A percentile compares a stretch with the other conserved stretches of the same genome.
phyloP scores from a whole-genome alignment of 23 tunicate genomes.

The Halocynthia aurantium region DNA sequence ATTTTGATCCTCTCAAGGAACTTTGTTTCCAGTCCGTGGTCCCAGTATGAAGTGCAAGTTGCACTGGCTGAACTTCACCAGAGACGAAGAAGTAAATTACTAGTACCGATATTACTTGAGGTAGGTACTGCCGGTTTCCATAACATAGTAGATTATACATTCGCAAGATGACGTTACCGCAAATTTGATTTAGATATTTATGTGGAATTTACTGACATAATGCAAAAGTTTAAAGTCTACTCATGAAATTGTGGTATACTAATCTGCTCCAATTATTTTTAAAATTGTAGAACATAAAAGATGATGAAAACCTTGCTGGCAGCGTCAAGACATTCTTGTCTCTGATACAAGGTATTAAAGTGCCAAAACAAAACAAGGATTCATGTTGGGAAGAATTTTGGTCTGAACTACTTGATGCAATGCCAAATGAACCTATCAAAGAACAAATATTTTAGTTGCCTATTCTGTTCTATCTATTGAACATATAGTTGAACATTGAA shows the following conservation, averaged over 20 bases:
- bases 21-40: conserved; percentile 74
- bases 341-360: conserved; percentile 44
- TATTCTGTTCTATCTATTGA: too few species aligned
- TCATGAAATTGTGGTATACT: too few species aligned
- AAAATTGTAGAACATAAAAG: conserved; percentile 26
- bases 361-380: conserved; percentile 16
- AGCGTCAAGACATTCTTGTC: conserved; percentile 78
- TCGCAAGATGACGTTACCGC: not conserved
- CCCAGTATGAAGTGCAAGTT: conserved; percentile 87
- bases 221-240: too few species aligned
- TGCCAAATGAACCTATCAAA: conserved; percentile 25
- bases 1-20: conserved; percentile 66
- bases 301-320: conserved; percentile 46
- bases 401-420: conserved; percentile 40
- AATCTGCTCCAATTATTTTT: too few species aligned
- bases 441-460: not conserved
- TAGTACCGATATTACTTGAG: conserved; percentile 76
- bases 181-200: not conserved
- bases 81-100: conserved; percentile 61
- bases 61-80: conserved; percentile 79
- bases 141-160: not conserved
- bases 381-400: conserved; percentile 58
- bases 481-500: too few species aligned
- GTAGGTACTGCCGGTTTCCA: conserved; percentile 16
- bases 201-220: too few species aligned